Base-by-base conservation (phyloP, 1,140 invertebrate species). In the Drosophila aff. region DNA sequence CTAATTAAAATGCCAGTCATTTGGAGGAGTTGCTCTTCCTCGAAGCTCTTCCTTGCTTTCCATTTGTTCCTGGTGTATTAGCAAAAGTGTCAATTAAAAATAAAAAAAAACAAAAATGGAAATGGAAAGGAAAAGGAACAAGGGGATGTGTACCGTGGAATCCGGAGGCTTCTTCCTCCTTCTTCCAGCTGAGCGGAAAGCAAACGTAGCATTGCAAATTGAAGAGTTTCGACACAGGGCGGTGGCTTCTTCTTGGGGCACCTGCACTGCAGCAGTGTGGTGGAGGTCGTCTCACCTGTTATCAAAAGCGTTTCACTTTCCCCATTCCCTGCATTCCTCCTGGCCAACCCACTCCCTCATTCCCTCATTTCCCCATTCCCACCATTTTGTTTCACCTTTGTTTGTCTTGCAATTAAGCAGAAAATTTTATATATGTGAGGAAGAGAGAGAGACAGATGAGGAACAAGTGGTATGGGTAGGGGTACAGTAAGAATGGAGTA, bases 1-100 rank as follows among this genome's bases (percentile, higher is more conserved):
- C 83, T 89, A 91, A 91, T 91, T 91, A 91, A 91, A 91, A 91
- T 91, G 87, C 87, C 89, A 84, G 82, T 84, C 83, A 89, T 82
- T 71, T 74, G 33, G 63, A 50, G 50, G 63, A 50, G 50, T 65
- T 50, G 8, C 21, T 16, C 33, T 68, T 41, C 6, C 26, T 36
- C 6, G 3, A 0, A 23, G 11, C 46, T 18, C 18, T 5, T 28
- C 1, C 52, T 38, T 16, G 15, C 36, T 58, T 31, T 18, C 40
- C 65, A 60, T 65, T 74, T 50, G 44, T 46, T 53, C 50, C 23
- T 41, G n/a, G 53, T 60, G 76, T 81, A 81, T 84, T 81, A 83
- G 69, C 80, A 91, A 66, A 87, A 91, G 87, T 91, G 87, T 91
- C 87, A 91, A 91, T 91, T 91, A 87, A 80, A 78, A 87, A n/a